Base-by-base conservation (phyloP, 2,113 vertebrate species). In the Pedionomus torquatus region DNA sequence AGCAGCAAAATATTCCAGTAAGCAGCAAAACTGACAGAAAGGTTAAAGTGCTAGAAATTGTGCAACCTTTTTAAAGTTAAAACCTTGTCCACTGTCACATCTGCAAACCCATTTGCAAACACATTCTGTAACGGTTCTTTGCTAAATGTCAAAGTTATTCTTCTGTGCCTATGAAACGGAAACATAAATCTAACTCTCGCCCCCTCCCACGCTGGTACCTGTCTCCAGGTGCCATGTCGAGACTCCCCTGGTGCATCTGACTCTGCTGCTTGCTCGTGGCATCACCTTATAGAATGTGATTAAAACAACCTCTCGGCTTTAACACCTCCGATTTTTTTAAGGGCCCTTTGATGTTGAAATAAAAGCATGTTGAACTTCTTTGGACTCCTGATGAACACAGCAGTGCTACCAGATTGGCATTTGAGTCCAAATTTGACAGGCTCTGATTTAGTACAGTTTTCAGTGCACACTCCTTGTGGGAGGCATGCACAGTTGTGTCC, bases 51-150 rank as follows among this genome's bases (percentile, higher is more conserved):
- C 26, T 68, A 66, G 41, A 90, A 92, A 86, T 18, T 28, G 46
- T 13, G 18, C 13, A 58, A 80, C 52, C 49, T 90, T 83, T 83
- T 72, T 77, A 28, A 90, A 87, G 60, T 26, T 43, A 85, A 95
- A 87, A 20, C 46, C 21, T 52, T 79, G 90, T 72, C 52, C 44
- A 37, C 74, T 57, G 65, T 55, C 83, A 84, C 80, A 89, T 72
- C 76, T 87, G 80, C 60, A 95, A 77, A 80, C 20, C 44, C 70
- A 91, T 91, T 92, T 94, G 74, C 69, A 86, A 96, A 86, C 43
- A 48, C 39, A 13, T n/a, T 92, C 77, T 84, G 43, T 48, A 87
- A 61, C 26, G 41, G 89, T 48, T 35, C 57, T 84, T 81, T 69
- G 61, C 48, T 91, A 89, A 92, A 93, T 51, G 77, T 82, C 61